phyloP scores from a whole-genome alignment of 1,140 invertebrate species.

The Drosophila sproati region DNA sequence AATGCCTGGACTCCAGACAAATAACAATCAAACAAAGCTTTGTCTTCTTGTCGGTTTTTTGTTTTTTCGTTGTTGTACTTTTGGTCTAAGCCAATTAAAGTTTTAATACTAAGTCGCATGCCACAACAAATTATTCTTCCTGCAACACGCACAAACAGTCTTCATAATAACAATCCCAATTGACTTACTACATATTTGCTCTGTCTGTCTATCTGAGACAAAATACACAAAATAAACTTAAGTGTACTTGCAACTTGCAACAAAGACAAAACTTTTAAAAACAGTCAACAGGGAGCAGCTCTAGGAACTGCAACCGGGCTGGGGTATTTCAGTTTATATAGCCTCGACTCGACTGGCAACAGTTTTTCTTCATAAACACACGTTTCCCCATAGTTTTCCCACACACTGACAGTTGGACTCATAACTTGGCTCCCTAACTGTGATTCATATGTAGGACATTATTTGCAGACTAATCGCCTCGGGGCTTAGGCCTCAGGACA shows the following conservation, averaged over 20 bases:
- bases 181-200: constrained; percentile 29
- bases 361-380: constrained; percentile 62
- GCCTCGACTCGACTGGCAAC: constrained; percentile 8
- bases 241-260: constrained; percentile 41
- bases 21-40: constrained; percentile 13
- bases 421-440: constrained; percentile 58
- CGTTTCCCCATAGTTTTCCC: constrained; percentile 30
- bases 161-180: constrained; percentile 28
- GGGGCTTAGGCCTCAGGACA: constrained; percentile 8
- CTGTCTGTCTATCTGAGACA: constrained; percentile 13
- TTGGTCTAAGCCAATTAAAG: constrained; percentile 65
- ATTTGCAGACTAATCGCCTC: constrained; percentile 38
- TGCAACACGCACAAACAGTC: constrained; percentile 32
- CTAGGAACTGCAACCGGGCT: neutral
- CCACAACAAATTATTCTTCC: constrained; percentile 70
- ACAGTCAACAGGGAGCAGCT: neutral
- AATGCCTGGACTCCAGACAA: neutral
- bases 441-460: constrained; percentile 59
- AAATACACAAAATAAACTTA: constrained; percentile 41
- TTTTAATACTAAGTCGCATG: constrained; percentile 66
- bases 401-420: constrained; percentile 22
- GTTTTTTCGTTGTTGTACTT: constrained; percentile 22
- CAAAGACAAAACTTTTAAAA: constrained; percentile 49
- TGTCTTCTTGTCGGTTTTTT: neutral
- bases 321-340: neutral